Evolutionary conservation across 1,140 invertebrate species (phyloP).

Genomic region (Drosophila ironensis): DNA sequence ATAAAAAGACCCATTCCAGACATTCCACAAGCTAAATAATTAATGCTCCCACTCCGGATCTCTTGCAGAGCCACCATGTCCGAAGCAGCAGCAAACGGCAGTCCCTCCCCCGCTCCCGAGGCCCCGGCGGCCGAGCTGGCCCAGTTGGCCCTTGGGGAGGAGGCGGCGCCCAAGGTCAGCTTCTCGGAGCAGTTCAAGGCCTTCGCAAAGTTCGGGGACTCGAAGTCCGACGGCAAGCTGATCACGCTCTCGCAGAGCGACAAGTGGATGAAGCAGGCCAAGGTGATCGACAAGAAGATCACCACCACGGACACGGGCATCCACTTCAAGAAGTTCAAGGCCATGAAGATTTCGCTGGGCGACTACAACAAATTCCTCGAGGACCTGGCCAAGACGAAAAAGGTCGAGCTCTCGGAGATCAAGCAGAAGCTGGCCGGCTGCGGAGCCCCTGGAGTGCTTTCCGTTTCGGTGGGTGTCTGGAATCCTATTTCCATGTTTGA

Average conservation of each 20-base stretch:
- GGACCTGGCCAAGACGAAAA: constrained; percentile 91
- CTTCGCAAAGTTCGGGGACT: constrained; percentile 94
- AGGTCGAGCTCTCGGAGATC: constrained; percentile 88
- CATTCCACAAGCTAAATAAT: background rate
- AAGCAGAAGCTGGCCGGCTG: constrained; percentile 90
- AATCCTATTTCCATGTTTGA: background rate
- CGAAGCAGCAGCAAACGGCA: constrained; percentile 68
- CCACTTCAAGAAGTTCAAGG: constrained; percentile 94
- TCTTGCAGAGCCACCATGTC: constrained; percentile 60
- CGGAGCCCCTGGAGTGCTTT: constrained; percentile 87
- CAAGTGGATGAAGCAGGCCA: constrained; percentile 97
- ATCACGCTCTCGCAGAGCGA: constrained; percentile 95
- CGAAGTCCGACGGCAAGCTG: constrained; percentile 91
- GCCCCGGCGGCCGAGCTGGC: constrained; percentile 65
- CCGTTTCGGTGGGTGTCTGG: constrained; percentile 81
- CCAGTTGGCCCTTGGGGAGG: constrained; percentile 70
- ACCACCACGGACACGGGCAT: constrained; percentile 95
- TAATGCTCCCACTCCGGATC: background rate
- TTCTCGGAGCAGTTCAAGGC: constrained; percentile 84
- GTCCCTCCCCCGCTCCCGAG: constrained; percentile 47
- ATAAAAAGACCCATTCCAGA: background rate
- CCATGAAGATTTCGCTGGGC: constrained; percentile 86
- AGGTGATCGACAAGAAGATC: constrained; percentile 95
- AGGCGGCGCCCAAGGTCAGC: constrained; percentile 61
- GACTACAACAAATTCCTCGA: constrained; percentile 93